Conservation (phyloP, 1,140 invertebrate species). For the Caerostris darwini region DNA sequence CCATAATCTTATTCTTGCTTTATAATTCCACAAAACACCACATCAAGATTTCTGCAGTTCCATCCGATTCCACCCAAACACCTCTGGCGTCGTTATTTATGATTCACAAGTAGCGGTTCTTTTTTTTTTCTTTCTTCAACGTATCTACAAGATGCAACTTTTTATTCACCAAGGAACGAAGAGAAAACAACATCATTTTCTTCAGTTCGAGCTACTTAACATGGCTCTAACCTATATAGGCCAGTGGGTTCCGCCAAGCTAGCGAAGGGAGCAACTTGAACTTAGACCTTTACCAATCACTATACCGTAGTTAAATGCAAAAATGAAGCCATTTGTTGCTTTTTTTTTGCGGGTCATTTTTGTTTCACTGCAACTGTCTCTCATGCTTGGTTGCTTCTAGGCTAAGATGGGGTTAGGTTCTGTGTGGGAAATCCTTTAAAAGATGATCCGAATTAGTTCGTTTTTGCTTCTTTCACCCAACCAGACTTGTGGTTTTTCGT, state of each 20-base stretch:
- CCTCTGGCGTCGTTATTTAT: neutral
- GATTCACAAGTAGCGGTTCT: neutral
- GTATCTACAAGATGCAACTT: neutral
- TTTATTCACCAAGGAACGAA: neutral
- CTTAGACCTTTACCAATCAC: conserved; percentile 27
- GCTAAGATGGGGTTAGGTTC: conserved; percentile 38
- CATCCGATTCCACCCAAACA: neutral
- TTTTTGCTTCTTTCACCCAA: neutral
- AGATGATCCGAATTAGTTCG: conserved; percentile 36
- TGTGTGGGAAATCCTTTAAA: conserved; percentile 35
- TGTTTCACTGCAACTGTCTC: conserved; percentile 17
- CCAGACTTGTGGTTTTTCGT: neutral
- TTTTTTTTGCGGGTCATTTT: conserved; percentile 21
- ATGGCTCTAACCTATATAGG: neutral
- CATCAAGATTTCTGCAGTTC: neutral
- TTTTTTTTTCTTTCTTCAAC: neutral
- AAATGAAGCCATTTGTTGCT: conserved; percentile 31
- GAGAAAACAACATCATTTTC: conserved; percentile 3
- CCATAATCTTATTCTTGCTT: neutral
- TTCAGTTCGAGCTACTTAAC: conserved; percentile 27
- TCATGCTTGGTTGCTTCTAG: conserved; percentile 14
- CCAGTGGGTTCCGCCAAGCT: conserved; percentile 1
- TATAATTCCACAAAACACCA: neutral
- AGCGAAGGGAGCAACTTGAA: conserved; percentile 21
- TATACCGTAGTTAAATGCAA: conserved; percentile 25